Evolutionary conservation across 2,113 vertebrate genomes (phyloP).

Genomic region (Tragelaphus strepsiceros): DNA sequence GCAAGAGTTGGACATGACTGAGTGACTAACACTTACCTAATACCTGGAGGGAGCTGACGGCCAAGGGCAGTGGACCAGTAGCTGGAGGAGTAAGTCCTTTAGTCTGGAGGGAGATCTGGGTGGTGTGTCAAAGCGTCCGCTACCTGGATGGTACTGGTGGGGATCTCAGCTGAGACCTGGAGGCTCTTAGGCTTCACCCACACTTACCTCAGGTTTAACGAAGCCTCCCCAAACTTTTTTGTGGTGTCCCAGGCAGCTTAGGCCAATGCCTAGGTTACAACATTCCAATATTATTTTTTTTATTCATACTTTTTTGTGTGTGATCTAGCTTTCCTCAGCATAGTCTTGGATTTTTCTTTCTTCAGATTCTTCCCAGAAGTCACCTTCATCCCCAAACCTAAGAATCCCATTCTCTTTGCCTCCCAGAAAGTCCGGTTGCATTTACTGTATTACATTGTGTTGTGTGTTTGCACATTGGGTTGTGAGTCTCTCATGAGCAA

Average conservation of each 20-base stretch:
- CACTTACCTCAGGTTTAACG: background rate
- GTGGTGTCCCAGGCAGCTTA: background rate
- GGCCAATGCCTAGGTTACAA: background rate
- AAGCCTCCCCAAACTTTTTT: background rate
- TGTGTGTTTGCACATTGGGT: background rate
- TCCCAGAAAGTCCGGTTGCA: background rate
- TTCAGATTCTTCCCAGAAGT: background rate
- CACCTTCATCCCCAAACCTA: background rate
- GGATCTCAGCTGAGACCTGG: background rate
- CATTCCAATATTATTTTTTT: background rate
- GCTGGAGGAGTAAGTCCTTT: background rate
- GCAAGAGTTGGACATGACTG: background rate
- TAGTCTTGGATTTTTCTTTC: background rate
- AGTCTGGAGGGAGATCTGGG: background rate
- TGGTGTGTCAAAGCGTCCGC: fast-evolving
- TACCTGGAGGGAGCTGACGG: background rate
- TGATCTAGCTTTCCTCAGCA: background rate
- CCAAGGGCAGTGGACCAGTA: background rate
- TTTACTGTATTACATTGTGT: background rate
- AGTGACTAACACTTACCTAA: background rate
- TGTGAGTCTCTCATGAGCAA: background rate
- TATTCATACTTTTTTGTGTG: background rate
- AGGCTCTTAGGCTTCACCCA: background rate
- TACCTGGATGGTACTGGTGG: background rate
- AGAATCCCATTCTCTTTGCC: background rate